These are phyloP conservation scores for Cyanocitta stelleri DNA, from an alignment of 2,113 vertebrate species.

Conservation along the genomic window DNA sequence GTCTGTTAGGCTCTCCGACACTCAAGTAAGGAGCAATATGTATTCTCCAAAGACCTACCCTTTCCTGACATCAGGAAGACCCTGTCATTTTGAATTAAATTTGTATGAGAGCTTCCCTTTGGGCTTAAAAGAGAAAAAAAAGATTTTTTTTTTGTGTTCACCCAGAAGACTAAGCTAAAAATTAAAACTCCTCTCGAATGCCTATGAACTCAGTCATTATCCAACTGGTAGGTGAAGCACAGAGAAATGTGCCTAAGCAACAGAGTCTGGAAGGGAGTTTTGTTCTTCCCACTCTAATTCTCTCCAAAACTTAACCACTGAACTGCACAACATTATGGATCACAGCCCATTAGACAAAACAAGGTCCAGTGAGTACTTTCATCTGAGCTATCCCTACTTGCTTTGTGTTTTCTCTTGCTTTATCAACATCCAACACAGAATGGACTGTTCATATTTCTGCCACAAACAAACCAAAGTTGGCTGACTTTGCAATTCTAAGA, in stretches of 20 bases:
- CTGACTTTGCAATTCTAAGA: not conserved
- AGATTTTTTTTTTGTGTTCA: not conserved
- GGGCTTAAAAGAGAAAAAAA: not conserved
- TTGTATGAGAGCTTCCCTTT: not conserved
- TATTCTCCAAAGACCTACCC: not conserved
- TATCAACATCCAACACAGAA: not conserved
- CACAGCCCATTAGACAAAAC: not conserved
- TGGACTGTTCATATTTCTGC: not conserved
- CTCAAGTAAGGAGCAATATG: not conserved
- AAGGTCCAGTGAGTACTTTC: not conserved
- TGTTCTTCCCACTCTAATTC: not conserved
- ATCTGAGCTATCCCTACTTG: not conserved
- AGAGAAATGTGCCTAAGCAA: not conserved
- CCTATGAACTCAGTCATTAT: not conserved
- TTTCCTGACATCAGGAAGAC: not conserved
- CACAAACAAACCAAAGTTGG: not conserved
- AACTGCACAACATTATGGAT: not conserved
- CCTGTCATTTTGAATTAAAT: not conserved
- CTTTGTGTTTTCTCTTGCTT: not conserved
- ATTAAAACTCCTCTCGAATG: not conserved
- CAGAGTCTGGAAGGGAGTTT: not conserved
- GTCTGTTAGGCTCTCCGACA: not conserved
- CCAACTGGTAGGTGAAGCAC: not conserved
- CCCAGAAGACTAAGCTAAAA: not conserved
- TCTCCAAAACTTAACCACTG: not conserved